Conservation (phyloP, 2,113 vertebrate species). For the Ochotona princeps region DNA sequence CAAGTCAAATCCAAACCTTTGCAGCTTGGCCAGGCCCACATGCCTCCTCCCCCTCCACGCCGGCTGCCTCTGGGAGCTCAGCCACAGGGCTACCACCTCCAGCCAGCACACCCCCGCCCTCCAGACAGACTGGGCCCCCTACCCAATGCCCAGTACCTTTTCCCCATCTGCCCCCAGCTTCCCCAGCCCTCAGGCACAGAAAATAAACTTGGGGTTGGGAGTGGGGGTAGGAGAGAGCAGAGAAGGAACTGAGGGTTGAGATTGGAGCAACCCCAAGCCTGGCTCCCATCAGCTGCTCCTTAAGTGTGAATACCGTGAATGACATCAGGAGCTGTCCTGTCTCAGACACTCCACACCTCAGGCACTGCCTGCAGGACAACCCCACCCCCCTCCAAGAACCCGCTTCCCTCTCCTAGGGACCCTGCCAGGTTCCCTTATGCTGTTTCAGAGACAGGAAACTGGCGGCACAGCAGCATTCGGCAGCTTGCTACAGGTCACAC, state of each 20-base stretch:
- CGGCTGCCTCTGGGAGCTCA: constrained; percentile 11
- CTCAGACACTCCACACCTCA: background rate
- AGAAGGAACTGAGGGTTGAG: background rate
- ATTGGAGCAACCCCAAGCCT: background rate
- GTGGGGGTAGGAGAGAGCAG: background rate
- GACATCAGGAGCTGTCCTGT: background rate
- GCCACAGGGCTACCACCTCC: background rate
- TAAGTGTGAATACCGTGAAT: too few species aligned
- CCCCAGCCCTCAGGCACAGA: background rate
- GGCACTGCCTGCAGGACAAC: background rate
- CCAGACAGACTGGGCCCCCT: background rate
- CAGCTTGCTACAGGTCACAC: background rate
- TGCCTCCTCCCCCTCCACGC: constrained; percentile 17
- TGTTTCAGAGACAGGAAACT: background rate
- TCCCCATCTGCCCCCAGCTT: background rate
- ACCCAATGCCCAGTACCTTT: background rate
- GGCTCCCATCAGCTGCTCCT: background rate
- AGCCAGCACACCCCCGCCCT: background rate
- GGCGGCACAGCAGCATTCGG: background rate
- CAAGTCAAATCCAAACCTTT: constrained; percentile 74
- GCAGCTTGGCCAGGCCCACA: constrained; percentile 69
- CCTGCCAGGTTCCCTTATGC: background rate
- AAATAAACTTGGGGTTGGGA: background rate
- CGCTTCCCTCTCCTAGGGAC: background rate
- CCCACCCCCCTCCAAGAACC: background rate